These are phyloP conservation scores for Anarsia innoxiella DNA, from an alignment of 2,888 invertebrate species.

Conservation along the genomic window DNA sequence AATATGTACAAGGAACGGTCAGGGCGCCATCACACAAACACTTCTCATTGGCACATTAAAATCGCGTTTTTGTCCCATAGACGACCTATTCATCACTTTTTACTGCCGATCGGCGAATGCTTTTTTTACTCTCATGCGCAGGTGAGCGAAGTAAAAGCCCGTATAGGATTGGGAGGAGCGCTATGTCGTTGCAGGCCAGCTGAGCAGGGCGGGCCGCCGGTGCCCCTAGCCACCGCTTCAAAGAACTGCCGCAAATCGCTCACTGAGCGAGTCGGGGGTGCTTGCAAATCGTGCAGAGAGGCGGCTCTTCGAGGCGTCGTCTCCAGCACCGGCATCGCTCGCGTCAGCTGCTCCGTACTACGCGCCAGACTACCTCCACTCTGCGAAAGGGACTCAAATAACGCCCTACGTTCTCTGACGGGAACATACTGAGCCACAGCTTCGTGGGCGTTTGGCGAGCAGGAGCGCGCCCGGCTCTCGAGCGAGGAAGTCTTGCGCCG, in stretches of 20 bases:
- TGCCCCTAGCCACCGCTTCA: slow-evolving; percentile 74
- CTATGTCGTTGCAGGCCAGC: slow-evolving; percentile 47
- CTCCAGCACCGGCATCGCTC: slow-evolving; percentile 46
- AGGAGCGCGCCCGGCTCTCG: slow-evolving; percentile 61
- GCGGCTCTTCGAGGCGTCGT: slow-evolving; percentile 76
- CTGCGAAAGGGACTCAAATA: slow-evolving; percentile 81
- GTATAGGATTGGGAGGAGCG: slow-evolving; percentile 49
- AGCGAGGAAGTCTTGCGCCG: slow-evolving; percentile 57
- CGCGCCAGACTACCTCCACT: slow-evolving; percentile 77
- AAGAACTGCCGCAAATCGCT: slow-evolving; percentile 83
- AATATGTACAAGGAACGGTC: slow-evolving; percentile 47
- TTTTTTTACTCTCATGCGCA: slow-evolving; percentile 42
- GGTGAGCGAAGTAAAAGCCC: slow-evolving; percentile 56
- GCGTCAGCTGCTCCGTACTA: slow-evolving; percentile 77
- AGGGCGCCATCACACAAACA: slow-evolving; percentile 10
- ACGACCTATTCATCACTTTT: slow-evolving; percentile 8
- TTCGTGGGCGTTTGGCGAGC: slow-evolving; percentile 64
- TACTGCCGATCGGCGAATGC: too few species aligned
- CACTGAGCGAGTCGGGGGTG: slow-evolving; percentile 73
- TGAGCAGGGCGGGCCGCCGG: slow-evolving; percentile 30
- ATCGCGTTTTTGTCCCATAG: slow-evolving; percentile 5
- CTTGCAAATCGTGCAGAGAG: slow-evolving; percentile 79
- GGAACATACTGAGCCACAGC: slow-evolving; percentile 79
- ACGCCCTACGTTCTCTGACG: slow-evolving; percentile 80
- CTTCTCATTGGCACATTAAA: slow-evolving; percentile 14